Evolutionary conservation across 2,113 vertebrate genomes (phyloP).

Genomic region (Peromyscus maniculatus): DNA sequence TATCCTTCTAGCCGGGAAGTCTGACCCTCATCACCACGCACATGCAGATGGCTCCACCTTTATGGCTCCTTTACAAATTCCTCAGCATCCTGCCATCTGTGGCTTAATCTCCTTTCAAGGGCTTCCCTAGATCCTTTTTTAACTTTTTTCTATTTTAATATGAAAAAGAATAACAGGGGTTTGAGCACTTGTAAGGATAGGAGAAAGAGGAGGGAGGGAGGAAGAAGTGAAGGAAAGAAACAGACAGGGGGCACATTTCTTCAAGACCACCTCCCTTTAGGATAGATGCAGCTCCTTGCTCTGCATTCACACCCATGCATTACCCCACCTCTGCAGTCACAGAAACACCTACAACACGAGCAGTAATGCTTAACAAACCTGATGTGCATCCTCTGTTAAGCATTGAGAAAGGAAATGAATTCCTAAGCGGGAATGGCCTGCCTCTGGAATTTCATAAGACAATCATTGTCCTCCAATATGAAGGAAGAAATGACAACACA

Average conservation of each 20-base stretch:
- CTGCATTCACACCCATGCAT: background rate
- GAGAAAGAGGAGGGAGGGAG: background rate
- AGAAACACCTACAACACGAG: background rate
- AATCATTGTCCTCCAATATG: background rate
- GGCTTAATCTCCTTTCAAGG: background rate
- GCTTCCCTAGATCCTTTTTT: background rate
- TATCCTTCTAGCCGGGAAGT: background rate
- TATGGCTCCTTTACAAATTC: background rate
- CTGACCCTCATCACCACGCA: background rate
- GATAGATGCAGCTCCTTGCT: background rate
- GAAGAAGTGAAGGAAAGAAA: too few species aligned
- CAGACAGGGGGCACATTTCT: accelerated
- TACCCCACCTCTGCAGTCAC: background rate
- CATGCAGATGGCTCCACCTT: background rate
- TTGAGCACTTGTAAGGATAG: background rate
- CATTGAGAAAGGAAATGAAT: background rate
- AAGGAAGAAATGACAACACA: background rate
- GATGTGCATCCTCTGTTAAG: background rate
- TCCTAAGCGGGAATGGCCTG: background rate
- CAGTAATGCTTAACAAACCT: background rate
- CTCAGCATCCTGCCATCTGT: background rate
- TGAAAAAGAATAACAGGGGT: background rate
- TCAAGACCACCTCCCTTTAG: background rate
- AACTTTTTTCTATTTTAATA: background rate
- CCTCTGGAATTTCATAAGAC: background rate